These are phyloP conservation scores for Brachyhypopomus gauderio DNA, from an alignment of 2,113 vertebrate genomes.

Conservation along the genomic window DNA sequence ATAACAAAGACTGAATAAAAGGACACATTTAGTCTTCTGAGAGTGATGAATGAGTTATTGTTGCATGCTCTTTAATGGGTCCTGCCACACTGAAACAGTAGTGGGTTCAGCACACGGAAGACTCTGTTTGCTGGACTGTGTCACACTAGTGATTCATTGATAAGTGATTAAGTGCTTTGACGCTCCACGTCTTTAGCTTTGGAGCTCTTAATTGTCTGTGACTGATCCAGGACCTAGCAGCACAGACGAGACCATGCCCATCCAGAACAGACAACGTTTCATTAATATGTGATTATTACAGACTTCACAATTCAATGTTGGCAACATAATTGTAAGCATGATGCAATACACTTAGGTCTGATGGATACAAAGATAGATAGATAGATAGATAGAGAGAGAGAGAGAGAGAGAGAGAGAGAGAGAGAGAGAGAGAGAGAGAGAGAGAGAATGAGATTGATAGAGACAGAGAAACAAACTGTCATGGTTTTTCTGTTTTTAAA, in stretches of 20 bases:
- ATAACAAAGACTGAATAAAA: too few relatives aligned
- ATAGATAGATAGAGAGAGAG: not conserved
- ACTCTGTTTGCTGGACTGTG: not conserved
- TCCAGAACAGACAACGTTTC: not conserved
- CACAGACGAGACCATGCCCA: not conserved
- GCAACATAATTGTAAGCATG: not conserved
- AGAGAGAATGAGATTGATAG: not conserved
- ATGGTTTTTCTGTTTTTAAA: too few relatives aligned
- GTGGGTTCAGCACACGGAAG: too few relatives aligned
- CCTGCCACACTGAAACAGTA: too few relatives aligned
- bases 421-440: not conserved
- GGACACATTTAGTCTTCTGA: too few relatives aligned
- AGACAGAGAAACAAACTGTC: too few relatives aligned
- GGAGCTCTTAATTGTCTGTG: not conserved
- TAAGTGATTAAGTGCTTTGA: not conserved
- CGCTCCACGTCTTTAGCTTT: not conserved
- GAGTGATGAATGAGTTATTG: too few relatives aligned
- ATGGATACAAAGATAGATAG: not conserved
- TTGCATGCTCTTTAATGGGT: too few relatives aligned
- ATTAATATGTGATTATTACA: not conserved
- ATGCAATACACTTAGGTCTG: constrained; percentile 3
- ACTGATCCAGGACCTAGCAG: not conserved
- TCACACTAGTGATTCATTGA: not conserved
- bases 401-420: not conserved
- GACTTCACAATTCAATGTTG: not conserved